Conservation (phyloP, 2,797 vertebrate genomes). For the Enteromius fasciolatus region DNA sequence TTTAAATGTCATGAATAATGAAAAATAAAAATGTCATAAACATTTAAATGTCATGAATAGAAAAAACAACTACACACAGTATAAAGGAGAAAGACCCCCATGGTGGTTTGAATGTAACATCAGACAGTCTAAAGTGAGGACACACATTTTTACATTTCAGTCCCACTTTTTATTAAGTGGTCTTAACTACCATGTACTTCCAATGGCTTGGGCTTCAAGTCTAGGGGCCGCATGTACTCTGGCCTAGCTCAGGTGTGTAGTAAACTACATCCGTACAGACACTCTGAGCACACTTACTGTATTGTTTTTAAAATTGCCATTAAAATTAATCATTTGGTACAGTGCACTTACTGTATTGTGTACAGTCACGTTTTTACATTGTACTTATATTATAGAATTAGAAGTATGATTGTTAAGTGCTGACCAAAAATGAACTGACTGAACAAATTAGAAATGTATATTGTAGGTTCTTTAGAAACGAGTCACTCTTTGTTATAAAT, state of each 20-base stretch:
- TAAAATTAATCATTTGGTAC: not conserved
- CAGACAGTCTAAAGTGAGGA: not conserved
- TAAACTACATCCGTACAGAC: too few relatives aligned
- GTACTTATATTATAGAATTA: not conserved
- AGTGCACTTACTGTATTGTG: not conserved
- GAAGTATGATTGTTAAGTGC: not conserved
- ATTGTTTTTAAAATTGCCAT: too few relatives aligned
- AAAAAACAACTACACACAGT: not conserved
- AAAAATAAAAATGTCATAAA: conserved; percentile 5
- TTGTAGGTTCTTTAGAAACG: not conserved
- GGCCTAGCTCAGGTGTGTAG: too few relatives aligned
- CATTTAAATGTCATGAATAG: conserved; percentile 32
- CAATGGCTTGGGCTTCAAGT: too few relatives aligned
- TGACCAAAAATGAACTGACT: conserved; percentile 6
- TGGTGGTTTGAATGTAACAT: not conserved
- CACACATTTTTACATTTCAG: not conserved
- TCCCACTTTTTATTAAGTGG: not conserved
- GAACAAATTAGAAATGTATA: not conserved
- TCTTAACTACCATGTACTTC: not conserved
- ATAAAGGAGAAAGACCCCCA: not conserved
- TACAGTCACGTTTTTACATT: not conserved
- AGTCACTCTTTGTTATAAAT: not conserved
- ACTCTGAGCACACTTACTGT: too few relatives aligned
- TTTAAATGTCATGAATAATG: conserved; percentile 35
- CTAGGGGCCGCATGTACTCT: too few relatives aligned